Base-by-base conservation (phyloP, 2,113 vertebrate genomes). In the Oryzias woworae region DNA sequence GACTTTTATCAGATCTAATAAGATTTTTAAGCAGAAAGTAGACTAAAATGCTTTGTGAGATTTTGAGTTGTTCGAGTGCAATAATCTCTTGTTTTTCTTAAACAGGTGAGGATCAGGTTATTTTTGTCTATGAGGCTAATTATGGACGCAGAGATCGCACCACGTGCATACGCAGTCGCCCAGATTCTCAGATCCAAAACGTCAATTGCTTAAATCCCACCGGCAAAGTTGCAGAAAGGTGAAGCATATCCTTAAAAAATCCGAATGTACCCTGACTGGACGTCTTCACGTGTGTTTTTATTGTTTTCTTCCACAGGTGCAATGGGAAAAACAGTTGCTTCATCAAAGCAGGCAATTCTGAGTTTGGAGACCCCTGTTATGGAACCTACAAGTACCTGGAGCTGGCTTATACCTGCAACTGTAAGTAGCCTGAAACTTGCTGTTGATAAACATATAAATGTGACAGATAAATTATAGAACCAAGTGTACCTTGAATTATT, bases 311-410 rank as follows among this genome's bases (percentile, higher is more conserved):
- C 51, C 50, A 58, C 59, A 82, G 80, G 44, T 82, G 80, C 8
- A 15, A 62, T 1, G 54, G 65, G 7, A 69, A 58, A 24, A 70
- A 2, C 60, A 60, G 28, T 16, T 82, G 80, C 6, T 7, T 0
- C 0, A 8, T 82, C 56, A 20, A 1, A 42, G 80, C 17, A 1
- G 51, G 20, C 42, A 69, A 78, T 63, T 46, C 52, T 0, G 44
- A 58, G 31, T 72, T 75, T 45, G 71, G 75, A 36, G 68, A 82
- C 41, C 56, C 71, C 6, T 82, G 71, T 56, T 0, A 0, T 0
- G 46, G 42, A 7, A 82, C 64, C 1, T 72, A 22, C 41, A 78
- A 82, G 31, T 78, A 82, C 80, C 71, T 82, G 17, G 57, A 72
- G 36, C 36, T 75, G 67, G 22, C 63, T 0, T 82, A 73, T 16